Conservation (phyloP, 2,797 vertebrate species). For the Margarornis squamiger region DNA sequence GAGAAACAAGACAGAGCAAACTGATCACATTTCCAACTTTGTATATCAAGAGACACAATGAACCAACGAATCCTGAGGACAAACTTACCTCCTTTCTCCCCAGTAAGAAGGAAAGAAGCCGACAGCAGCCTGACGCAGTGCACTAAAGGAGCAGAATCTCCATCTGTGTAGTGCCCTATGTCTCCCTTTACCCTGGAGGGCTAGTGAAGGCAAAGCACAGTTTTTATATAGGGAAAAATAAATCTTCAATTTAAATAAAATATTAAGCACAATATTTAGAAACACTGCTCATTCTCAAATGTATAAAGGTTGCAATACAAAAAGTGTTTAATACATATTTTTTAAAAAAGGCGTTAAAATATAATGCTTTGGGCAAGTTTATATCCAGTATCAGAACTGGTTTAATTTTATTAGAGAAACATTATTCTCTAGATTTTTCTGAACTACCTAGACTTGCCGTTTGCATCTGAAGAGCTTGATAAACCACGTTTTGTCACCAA, state of each 20-base stretch:
- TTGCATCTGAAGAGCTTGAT: not conserved
- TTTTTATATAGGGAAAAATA: not conserved
- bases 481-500: not conserved
- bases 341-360: not conserved
- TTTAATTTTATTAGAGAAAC: not conserved
- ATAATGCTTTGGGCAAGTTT: not conserved
- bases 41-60: not conserved
- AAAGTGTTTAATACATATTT: not conserved
- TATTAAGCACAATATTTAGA: not conserved
- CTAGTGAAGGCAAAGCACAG: constrained; percentile 68
- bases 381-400: not conserved
- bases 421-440: not conserved
- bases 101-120: constrained; percentile 92
- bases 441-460: not conserved
- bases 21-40: not conserved
- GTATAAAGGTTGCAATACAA: not conserved
- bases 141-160: constrained; percentile 85
- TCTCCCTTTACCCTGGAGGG: constrained; percentile 90
- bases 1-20: not conserved
- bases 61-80: not conserved
- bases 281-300: not conserved
- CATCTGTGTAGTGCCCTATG: constrained; percentile 89
- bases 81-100: constrained; percentile 86
- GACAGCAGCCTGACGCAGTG: constrained; percentile 93
- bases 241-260: not conserved